A percentile compares a stretch with the other conserved stretches of the same genome.
Conservation (phyloP, 2,113 vertebrate genomes). For the Phalacrocorax aristotelis region DNA sequence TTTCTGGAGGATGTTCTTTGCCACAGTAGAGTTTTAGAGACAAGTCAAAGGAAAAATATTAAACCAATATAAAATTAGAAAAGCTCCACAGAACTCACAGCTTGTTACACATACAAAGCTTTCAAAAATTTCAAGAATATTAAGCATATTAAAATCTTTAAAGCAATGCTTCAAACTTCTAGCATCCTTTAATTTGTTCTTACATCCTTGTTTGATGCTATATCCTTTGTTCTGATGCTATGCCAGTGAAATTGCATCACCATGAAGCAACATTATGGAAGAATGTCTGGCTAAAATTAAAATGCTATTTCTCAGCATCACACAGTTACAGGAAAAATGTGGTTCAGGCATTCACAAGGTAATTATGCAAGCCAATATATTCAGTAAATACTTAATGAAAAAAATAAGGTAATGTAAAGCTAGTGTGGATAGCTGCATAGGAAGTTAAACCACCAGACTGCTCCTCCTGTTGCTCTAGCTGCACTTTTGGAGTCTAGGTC, state of each 20-base stretch:
- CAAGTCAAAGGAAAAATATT: conserved; percentile 31
- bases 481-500: neutral
- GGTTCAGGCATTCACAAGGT: neutral
- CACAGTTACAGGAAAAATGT: conserved; percentile 8
- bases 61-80: conserved; percentile 11
- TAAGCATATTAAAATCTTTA: conserved; percentile 50
- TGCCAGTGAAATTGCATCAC: conserved; percentile 53
- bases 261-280: conserved; percentile 34
- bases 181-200: conserved; percentile 60
- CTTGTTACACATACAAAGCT: neutral
- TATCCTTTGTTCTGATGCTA: conserved; percentile 54
- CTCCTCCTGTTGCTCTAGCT: neutral
- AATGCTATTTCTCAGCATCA: conserved; percentile 26
- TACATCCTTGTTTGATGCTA: conserved; percentile 31
- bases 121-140: conserved; percentile 1
- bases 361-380: conserved; percentile 6
- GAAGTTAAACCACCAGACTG: neutral
- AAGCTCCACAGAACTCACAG: conserved; percentile 23
- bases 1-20: conserved; percentile 43
- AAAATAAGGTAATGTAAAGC: neutral
- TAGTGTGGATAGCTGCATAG: neutral
- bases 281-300: conserved; percentile 57
- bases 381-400: conserved; percentile 23
- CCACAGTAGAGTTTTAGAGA: conserved; percentile 22
- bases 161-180: conserved; percentile 25